These are phyloP conservation scores for Folsomia manolachei DNA, from an alignment of 2,888 invertebrate genomes.

Conservation along the genomic window DNA sequence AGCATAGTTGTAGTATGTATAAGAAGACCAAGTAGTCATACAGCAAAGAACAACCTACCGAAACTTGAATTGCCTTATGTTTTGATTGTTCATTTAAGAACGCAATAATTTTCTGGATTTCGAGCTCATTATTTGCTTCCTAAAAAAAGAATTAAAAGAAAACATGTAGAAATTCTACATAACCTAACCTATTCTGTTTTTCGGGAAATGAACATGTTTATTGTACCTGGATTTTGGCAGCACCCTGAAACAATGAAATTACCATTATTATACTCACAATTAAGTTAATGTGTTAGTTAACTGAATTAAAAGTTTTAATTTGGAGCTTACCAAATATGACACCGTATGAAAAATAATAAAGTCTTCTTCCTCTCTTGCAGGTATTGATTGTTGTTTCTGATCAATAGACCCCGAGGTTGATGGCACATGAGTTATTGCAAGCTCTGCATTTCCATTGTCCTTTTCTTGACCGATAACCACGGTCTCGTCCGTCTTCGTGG, in stretches of 20 bases:
- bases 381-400: not conserved
- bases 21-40: too few relatives aligned
- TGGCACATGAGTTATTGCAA: not conserved
- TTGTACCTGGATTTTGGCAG: constrained; percentile 63
- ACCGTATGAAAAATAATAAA: constrained; percentile 90
- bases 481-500: too few relatives aligned
- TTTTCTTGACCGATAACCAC: too few relatives aligned
- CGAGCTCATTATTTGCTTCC: constrained; percentile 79
- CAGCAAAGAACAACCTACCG: too few relatives aligned
- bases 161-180: too few relatives aligned
- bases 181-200: too few relatives aligned
- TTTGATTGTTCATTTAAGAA: constrained; percentile 75
- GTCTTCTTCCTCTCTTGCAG: constrained; percentile 63
- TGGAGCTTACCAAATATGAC: constrained; percentile 86
- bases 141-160: constrained; percentile 22
- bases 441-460: not conserved
- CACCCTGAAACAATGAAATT: too few relatives aligned
- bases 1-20: too few relatives aligned
- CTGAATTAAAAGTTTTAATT: too few relatives aligned
- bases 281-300: too few relatives aligned
- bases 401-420: not conserved
- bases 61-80: constrained; percentile 79
- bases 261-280: too few relatives aligned
- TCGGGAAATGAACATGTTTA: not conserved
- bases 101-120: constrained; percentile 90